A percentile compares a stretch with the other conserved stretches of the same genome.
Conservation (phyloP, 2,797 vertebrate species). For the Ctenochaetus hawaiiensis region DNA sequence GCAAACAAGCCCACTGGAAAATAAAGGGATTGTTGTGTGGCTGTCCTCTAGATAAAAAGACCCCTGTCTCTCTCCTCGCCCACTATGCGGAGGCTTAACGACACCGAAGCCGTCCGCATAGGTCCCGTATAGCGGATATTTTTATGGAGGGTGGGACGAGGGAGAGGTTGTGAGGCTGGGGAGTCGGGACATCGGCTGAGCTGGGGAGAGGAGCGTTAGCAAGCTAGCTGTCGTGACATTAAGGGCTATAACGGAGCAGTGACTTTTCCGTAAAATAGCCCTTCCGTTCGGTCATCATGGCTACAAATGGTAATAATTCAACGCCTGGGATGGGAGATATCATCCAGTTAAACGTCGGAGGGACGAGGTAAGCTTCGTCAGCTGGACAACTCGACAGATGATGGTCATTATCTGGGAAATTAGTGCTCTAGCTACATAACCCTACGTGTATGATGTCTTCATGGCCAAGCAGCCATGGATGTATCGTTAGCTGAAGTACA, state of each 20-base stretch:
- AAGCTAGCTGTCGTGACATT: slow-evolving; percentile 60
- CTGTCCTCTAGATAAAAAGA: slow-evolving; percentile 30
- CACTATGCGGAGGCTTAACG: slow-evolving; percentile 49
- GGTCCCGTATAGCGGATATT: slow-evolving; percentile 52
- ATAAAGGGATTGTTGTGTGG: slow-evolving; percentile 39
- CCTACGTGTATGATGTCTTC: slow-evolving; percentile 18
- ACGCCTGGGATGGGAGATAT: slow-evolving; percentile 92
- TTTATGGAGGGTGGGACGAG: slow-evolving; percentile 66
- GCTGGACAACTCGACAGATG: slow-evolving; percentile 12
- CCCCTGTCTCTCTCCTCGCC: slow-evolving; percentile 25
- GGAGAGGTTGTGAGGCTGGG: slow-evolving; percentile 63
- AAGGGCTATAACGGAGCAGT: slow-evolving; percentile 14
- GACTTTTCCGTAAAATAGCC: slow-evolving; percentile 3
- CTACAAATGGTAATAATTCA: slow-evolving; percentile 86
- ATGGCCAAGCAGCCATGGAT: slow-evolving; percentile 19
- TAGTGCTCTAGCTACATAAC: slow-evolving; percentile 13
- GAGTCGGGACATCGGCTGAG: slow-evolving; percentile 65
- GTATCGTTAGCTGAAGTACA: slow-evolving; percentile 18
- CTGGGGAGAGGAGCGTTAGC: slow-evolving; percentile 57
- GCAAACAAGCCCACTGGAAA: slow-evolving; percentile 42
- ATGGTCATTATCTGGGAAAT: slow-evolving; percentile 26
- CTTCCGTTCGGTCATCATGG: slow-evolving; percentile 83
- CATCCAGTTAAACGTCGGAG: slow-evolving; percentile 96
- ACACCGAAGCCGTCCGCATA: slow-evolving; percentile 16
- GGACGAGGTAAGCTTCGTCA: slow-evolving; percentile 88